Evolutionary conservation across 2,113 vertebrate species (phyloP).

Genomic region (Psittacula cyanocephala): DNA sequence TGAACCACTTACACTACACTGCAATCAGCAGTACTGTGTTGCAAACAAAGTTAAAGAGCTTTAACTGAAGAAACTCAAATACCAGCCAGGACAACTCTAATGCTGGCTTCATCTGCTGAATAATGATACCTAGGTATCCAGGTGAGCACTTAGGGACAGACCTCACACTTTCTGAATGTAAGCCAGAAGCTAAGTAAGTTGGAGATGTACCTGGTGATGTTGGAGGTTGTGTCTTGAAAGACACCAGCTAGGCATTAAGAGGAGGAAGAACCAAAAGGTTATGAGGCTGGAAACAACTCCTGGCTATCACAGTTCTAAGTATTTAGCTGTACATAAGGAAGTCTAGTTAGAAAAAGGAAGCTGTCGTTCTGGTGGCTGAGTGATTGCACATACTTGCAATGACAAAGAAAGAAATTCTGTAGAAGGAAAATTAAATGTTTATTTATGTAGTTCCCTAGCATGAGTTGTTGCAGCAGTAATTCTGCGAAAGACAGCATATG

Average conservation of each 20-base stretch:
- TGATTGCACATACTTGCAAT: not conserved
- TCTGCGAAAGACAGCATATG: not conserved
- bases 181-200: not conserved
- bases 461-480: not conserved
- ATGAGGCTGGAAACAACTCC: not conserved
- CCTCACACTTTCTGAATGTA: not conserved
- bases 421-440: not conserved
- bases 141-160: accelerated
- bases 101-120: not conserved
- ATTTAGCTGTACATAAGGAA: not conserved
- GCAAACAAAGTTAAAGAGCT: not conserved
- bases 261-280: not conserved
- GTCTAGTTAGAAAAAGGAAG: not conserved
- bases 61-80: not conserved
- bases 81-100: not conserved
- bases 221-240: not conserved
- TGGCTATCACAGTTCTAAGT: not conserved
- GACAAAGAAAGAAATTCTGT: not conserved
- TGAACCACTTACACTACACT: not conserved
- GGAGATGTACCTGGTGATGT: not conserved
- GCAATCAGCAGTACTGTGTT: not conserved
- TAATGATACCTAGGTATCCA: not conserved
- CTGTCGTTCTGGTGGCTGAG: not conserved
- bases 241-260: not conserved
- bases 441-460: not conserved